Base-by-base conservation (phyloP, 2,113 vertebrate species). In the Aix galericulata region DNA sequence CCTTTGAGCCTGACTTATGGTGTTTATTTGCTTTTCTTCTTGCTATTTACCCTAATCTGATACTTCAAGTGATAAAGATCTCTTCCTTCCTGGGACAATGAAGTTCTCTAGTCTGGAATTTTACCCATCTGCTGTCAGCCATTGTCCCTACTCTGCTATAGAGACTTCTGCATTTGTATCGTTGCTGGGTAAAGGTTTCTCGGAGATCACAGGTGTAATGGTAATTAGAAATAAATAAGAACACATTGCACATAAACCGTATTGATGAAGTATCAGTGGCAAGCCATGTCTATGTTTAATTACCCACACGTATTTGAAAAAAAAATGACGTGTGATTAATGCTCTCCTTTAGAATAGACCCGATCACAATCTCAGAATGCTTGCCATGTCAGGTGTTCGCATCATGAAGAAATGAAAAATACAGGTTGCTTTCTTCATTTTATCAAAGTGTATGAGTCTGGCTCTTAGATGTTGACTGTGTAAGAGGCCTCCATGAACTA, bases 401-500 rank as follows among this genome's bases (percentile, higher is more conserved):
- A 91, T 76, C 26, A 22, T 59, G 67, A 40, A 86, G 52, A 78
- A 94, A 74, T 72, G 36, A 81, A 92, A 85, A 82, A 86, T 78
- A 93, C n/a, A 32, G 7, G 32, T 78, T 77, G 44, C 71, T 55
- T 94, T 92, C 76, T 63, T 93, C 50, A 67, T 62, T 93, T 11
- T 75, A 32, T 86, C 56, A 72, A 72, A 89, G 13, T 40, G 46
- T 64, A 68, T 25, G 74, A 59, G 14, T 59, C 38, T 82, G 34
- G 15, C 69, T 72, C 20, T 72, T 75, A 78, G 53, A 56, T 87
- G 26, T 67, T 5, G 6, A 4, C 34, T 79, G 32, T 89, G 69
- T 34, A 76, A 87, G 71, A 81, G 34, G 32, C 38, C 48, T 82
- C 62, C 59, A 27, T 84, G 25, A 17, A 14, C 38, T 20, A 60